Base-by-base conservation (phyloP, 2,797 vertebrate genomes). In the Poecilia wingei region DNA sequence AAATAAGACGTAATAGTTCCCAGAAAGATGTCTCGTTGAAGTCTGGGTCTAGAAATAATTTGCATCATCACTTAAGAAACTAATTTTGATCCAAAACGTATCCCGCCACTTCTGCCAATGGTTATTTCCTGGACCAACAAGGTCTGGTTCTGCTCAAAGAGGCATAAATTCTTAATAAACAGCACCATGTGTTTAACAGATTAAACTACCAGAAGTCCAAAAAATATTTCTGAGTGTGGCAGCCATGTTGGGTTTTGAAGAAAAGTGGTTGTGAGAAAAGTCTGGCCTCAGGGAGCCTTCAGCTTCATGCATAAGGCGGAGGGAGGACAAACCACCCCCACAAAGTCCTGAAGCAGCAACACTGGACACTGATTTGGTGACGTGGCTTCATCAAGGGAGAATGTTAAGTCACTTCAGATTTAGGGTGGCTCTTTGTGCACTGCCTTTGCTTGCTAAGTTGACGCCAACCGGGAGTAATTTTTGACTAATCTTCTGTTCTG, bases 351-450 rank as follows among this genome's bases (percentile, higher is more conserved):
- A 10, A 70, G 68, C 5, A 70, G 41, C 41, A 70, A 46, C 68
- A 70, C 25, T 70, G 41, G 68, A 70, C 41, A 45, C 41, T 46
- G 68, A 46, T 45, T 70, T 28, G 41, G n/a, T 70, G 68, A 69
- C 14, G 39, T n/a, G 25, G 68, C 25, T 46, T 70, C 7, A 46
- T 70, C 25, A 16, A 46, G 68, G 10, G 6, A 70, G 1, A 70
- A 28, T 6, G 4, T 25, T 22, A 70, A 46, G 7, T 46, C 43
- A 70, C 16, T n/a, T 6, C 68, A 70, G n/a, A 16, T 70, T 45
- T 25, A 70, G 13, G 5, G 41, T 45, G 18, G 41, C 13, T 14
- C 25, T n/a, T 70, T 70, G 43, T 43, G n/a, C 41, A 7, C 45
- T 46, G 4, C 41, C 43, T 69, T n/a, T n/a, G 22, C 25, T 45